phyloP scores from a whole-genome alignment of 2,113 vertebrate species.

The Ammodytes dubius region DNA sequence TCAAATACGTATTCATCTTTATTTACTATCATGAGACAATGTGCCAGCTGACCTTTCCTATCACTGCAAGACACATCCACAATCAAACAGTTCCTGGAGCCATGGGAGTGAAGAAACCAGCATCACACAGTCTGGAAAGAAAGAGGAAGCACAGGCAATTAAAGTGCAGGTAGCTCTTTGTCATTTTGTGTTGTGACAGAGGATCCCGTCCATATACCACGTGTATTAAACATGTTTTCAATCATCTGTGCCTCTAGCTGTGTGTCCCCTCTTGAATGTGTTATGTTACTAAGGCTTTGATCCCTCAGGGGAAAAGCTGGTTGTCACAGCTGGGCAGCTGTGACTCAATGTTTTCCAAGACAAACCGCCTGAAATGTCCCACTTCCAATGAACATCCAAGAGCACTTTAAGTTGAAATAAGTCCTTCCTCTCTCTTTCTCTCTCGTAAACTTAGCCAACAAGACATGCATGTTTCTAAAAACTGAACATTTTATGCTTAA shows the following conservation, averaged over 20 bases:
- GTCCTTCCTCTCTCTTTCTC: not conserved
- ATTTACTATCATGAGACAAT: not conserved
- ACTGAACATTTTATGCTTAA: not conserved
- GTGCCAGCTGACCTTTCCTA: slow-evolving; percentile 22
- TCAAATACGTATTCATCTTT: not conserved
- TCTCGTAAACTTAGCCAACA: slow-evolving; percentile 7
- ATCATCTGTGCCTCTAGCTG: slow-evolving; percentile 32
- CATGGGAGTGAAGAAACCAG: slow-evolving; percentile 20
- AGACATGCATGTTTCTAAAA: not conserved
- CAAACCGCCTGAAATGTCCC: slow-evolving; percentile 29
- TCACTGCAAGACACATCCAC: slow-evolving; percentile 21
- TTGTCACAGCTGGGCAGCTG: slow-evolving; percentile 63
- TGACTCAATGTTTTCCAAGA: slow-evolving; percentile 70
- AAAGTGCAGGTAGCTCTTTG: not conserved
- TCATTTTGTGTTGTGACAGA: slow-evolving; percentile 29
- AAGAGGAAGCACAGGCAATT: slow-evolving; percentile 32
- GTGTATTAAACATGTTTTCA: slow-evolving; percentile 40
- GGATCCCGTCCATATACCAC: slow-evolving; percentile 9
- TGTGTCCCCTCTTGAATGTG: slow-evolving; percentile 28
- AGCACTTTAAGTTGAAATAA: slow-evolving; percentile 38
- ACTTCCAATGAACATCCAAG: slow-evolving; percentile 8
- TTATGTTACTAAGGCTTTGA: slow-evolving; percentile 66
- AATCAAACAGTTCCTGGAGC: slow-evolving; percentile 18
- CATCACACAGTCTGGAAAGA: slow-evolving; percentile 27
- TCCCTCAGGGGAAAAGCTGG: slow-evolving; percentile 45